Conservation (phyloP, 2,797 vertebrate species). For the Catostomus latipinnis region DNA sequence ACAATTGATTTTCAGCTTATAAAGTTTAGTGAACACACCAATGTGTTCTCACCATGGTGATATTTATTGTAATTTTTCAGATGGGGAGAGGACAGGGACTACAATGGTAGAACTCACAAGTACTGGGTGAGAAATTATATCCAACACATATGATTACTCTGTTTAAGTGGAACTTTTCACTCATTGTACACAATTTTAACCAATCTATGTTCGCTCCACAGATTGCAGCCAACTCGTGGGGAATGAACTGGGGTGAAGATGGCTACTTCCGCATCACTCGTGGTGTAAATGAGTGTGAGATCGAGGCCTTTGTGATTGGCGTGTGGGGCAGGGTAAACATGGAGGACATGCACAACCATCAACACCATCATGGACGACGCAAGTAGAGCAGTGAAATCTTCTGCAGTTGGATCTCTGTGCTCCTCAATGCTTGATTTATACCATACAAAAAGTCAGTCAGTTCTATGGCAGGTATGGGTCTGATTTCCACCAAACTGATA, state of each 20-base stretch:
- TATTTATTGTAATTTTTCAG: slow-evolving; percentile 70
- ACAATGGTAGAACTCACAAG: slow-evolving; percentile 81
- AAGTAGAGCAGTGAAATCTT: slow-evolving; percentile 64
- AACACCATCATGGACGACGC: slow-evolving; percentile 68
- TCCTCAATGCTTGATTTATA: slow-evolving; percentile 32
- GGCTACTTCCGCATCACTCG: slow-evolving; percentile 94
- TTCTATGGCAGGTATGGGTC: slow-evolving; percentile 31
- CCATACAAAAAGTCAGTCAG: slow-evolving; percentile 33
- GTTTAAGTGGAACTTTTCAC: background rate
- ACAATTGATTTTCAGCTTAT: no score
- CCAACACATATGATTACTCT: background rate
- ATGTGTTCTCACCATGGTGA: slow-evolving; percentile 1
- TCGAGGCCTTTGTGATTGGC: slow-evolving; percentile 92
- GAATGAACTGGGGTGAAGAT: slow-evolving; percentile 90
- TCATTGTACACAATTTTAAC: background rate
- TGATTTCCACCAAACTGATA: slow-evolving; percentile 49
- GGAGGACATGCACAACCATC: slow-evolving; percentile 91
- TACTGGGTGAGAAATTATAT: slow-evolving; percentile 87
- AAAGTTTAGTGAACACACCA: background rate
- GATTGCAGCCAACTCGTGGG: slow-evolving; percentile 97
- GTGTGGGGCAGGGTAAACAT: slow-evolving; percentile 93
- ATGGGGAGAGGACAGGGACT: slow-evolving; percentile 90
- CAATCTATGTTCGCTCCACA: slow-evolving; percentile 60
- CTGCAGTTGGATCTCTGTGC: slow-evolving; percentile 25
- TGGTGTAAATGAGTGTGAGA: slow-evolving; percentile 93